phyloP scores from a whole-genome alignment of 2,113 vertebrate genomes.

The Calidris pygmaea region DNA sequence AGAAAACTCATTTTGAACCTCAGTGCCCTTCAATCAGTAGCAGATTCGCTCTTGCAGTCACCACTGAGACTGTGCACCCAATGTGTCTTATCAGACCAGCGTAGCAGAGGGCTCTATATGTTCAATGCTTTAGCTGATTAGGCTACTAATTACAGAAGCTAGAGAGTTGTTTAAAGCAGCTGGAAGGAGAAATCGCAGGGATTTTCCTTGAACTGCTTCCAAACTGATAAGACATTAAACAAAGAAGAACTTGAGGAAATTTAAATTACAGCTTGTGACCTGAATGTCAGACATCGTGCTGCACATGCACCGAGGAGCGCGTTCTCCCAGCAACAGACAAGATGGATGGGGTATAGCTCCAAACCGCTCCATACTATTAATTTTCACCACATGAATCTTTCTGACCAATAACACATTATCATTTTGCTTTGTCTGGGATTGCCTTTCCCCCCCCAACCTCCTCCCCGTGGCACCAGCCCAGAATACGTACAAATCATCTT shows the following conservation, averaged over 20 bases:
- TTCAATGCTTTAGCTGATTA: neutral
- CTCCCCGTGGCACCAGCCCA: neutral
- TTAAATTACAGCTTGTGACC: neutral
- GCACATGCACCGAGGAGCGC: rapidly evolving
- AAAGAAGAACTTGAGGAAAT: neutral
- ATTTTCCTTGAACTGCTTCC: neutral
- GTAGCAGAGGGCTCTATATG: rapidly evolving
- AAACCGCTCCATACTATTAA: neutral
- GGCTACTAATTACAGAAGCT: neutral
- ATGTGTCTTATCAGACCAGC: neutral
- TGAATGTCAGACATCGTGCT: neutral
- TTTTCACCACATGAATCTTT: neutral
- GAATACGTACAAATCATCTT: neutral
- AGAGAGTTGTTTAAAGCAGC: neutral
- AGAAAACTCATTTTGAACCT: neutral
- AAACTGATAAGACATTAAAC: neutral
- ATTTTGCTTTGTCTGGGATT: neutral
- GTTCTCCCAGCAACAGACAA: neutral
- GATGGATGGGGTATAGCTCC: neutral
- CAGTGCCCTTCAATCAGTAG: neutral
- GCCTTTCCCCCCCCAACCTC: rapidly evolving
- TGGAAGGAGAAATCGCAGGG: neutral
- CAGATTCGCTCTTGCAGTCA: neutral
- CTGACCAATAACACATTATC: neutral
- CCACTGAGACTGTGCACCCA: neutral